phyloP scores from a whole-genome alignment of 2,888 invertebrate genomes.

The Lithophane leautieri region DNA sequence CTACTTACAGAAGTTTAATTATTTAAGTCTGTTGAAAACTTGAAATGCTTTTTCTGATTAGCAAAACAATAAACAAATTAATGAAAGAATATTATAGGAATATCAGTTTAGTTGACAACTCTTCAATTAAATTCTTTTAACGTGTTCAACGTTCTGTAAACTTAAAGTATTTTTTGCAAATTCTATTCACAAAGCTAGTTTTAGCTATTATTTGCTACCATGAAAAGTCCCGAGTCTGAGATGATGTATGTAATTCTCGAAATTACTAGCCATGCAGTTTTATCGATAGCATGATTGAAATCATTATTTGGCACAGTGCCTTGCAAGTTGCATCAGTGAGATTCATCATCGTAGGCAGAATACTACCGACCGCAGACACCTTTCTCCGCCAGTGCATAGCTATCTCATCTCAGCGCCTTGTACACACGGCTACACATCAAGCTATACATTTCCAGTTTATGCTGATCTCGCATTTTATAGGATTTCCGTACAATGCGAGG shows the following conservation, averaged over 20 bases:
- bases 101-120: neutral
- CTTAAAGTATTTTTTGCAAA: neutral
- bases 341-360: constrained; percentile 49
- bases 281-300: neutral
- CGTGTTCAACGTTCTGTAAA: neutral
- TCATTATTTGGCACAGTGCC: neutral
- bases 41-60: neutral
- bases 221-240: neutral
- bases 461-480: too few relatives aligned
- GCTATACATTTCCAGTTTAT: too few relatives aligned
- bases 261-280: neutral
- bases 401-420: constrained; percentile 17
- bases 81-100: neutral
- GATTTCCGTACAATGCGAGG: too few relatives aligned
- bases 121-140: neutral
- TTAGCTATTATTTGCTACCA: neutral
- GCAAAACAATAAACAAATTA: neutral
- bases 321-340: constrained; percentile 19
- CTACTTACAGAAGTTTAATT: neutral
- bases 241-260: neutral
- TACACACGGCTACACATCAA: too few relatives aligned
- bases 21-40: neutral
- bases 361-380: neutral
- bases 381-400: constrained; percentile 12
- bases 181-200: neutral